Evolutionary conservation across 2,888 invertebrate species (phyloP).

Genomic region (Andrena marginata): DNA sequence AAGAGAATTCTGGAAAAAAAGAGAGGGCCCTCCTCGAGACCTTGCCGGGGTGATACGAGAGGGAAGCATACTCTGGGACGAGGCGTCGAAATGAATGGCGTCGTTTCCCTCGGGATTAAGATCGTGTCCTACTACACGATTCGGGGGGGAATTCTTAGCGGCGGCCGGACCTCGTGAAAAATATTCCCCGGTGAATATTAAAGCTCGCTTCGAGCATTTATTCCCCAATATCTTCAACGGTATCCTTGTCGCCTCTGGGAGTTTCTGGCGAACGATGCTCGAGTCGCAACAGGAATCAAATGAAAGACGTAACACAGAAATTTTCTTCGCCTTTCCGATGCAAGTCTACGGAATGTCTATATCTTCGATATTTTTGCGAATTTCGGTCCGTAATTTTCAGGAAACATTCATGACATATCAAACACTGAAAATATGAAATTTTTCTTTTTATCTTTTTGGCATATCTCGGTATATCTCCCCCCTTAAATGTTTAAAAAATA

Average conservation of each 20-base stretch:
- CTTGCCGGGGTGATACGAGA: conserved; percentile 41
- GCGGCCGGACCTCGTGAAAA: conserved; percentile 3
- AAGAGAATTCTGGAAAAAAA: conserved; percentile 30
- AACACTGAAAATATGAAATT: no score
- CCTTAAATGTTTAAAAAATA: no score
- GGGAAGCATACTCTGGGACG: conserved; percentile 32
- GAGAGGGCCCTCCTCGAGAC: conserved; percentile 27
- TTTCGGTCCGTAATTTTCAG: no score
- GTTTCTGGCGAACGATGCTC: not conserved
- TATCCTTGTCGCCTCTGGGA: not conserved
- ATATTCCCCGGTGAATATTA: conserved; percentile 51
- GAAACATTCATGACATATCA: no score
- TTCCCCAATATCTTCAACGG: conserved; percentile 32
- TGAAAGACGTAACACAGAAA: conserved; percentile 15
- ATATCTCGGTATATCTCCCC: no score
- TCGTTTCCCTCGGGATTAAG: conserved; percentile 62
- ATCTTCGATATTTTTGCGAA: no score
- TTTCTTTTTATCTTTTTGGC: no score
- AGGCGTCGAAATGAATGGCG: conserved; percentile 57
- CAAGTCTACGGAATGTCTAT: no score
- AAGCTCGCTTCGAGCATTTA: conserved; percentile 26
- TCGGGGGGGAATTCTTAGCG: conserved; percentile 27
- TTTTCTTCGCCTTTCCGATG: not conserved
- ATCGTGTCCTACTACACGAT: conserved; percentile 53
- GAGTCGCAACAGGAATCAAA: conserved; percentile 16